A percentile compares a stretch with the other conserved stretches of the same genome.
Conservation (phyloP, 53 echinoderm and acorn worm species). For the Holothuria scabra region DNA sequence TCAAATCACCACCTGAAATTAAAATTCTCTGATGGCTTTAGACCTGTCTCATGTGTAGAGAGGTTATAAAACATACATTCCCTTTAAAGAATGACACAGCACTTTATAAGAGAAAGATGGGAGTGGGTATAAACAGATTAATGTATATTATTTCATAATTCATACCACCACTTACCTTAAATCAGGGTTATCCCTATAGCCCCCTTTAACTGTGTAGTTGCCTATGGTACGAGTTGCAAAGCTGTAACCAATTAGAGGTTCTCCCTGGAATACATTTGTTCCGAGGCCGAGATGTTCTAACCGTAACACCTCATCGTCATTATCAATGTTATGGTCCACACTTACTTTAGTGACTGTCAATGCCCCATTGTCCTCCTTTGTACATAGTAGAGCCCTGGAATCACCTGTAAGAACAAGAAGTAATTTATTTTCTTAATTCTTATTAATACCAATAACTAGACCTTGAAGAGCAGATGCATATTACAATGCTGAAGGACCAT, state of each 20-base stretch:
- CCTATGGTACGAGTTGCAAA: conserved; percentile 85
- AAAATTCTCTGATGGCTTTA: no score
- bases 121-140: background rate
- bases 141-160: background rate
- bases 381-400: conserved; percentile 82
- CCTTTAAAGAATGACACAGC: no score
- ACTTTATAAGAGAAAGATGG: no score
- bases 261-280: conserved; percentile 53
- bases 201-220: conserved; percentile 88
- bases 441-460: no score
- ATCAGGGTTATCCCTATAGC: conserved; percentile 78
- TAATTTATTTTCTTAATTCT: background rate
- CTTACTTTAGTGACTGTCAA: conserved; percentile 83
- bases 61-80: no score
- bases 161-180: conserved; percentile 57
- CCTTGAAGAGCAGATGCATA: no score
- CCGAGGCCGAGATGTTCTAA: conserved; percentile 83
- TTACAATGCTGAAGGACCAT: no score
- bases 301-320: conserved; percentile 88
- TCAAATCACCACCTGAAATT: no score
- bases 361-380: conserved; percentile 64
- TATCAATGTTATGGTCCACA: conserved; percentile 82
- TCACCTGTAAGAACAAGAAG: conserved; percentile 63
- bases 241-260: conserved; percentile 66
- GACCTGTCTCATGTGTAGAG: no score